These are phyloP conservation scores for Callaeas wilsoni DNA, from an alignment of 2,113 vertebrate genomes.

Conservation along the genomic window DNA sequence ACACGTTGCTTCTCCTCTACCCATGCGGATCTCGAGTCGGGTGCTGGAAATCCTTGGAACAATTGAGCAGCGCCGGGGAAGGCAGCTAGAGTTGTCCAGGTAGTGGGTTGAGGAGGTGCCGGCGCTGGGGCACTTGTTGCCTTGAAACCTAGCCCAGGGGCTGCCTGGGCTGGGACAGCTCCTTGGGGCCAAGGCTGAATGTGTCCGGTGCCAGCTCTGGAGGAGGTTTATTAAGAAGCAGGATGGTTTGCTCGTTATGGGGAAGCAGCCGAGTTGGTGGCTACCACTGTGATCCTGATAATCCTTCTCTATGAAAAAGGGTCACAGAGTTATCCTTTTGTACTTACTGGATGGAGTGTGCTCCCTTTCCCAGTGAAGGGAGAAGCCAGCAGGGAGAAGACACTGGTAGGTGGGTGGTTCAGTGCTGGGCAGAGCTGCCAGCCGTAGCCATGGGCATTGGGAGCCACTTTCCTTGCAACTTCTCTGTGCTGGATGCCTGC, in stretches of 20 bases:
- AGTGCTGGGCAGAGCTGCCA: background rate
- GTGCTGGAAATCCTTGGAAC: background rate
- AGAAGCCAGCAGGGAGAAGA: background rate
- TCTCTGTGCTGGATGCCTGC: background rate
- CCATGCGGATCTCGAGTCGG: background rate
- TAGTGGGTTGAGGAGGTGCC: background rate
- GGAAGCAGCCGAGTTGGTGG: background rate
- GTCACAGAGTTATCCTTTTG: background rate
- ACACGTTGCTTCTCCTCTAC: background rate
- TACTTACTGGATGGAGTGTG: background rate
- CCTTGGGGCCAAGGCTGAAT: background rate
- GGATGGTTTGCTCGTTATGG: background rate
- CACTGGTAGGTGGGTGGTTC: accelerated
- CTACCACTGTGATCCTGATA: background rate
- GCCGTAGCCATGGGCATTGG: accelerated
- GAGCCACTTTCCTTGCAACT: background rate
- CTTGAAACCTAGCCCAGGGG: background rate
- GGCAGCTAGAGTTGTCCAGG: background rate
- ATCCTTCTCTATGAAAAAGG: background rate
- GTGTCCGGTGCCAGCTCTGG: background rate
- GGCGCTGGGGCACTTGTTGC: background rate
- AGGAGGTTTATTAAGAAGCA: background rate
- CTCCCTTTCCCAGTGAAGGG: background rate
- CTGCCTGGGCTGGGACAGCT: background rate
- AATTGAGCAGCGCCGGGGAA: background rate